Evolutionary conservation across 2,113 vertebrate genomes (phyloP), one percentile per base, ranked within the genome.

Genomic region (Syngnathus scovelli): DNA sequence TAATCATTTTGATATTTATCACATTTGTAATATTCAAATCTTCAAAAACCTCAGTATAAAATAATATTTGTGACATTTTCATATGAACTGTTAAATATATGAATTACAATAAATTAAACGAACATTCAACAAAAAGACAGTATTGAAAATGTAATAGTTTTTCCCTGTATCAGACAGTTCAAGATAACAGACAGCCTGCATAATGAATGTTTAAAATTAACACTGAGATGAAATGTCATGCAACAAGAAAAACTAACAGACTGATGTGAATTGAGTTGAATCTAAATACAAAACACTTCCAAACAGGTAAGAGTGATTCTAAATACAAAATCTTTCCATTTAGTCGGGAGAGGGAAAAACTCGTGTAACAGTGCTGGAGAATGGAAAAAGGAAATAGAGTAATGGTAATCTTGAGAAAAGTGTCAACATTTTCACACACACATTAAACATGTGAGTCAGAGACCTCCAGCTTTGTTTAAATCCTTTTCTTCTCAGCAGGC

Each of bases 51-150:
- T 56, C 39, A 69, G 67, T 75, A 66, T 10, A 72, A 78, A 88
- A 71, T 51, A 75, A 21, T 62, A 75, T 8, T 39, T 63, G 61
- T 48, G 54, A 68, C 44, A 68, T 44, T 54, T 65, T 65, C 10
- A 70, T 39, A 52, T 64, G 61, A 21, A 68, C 54, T 71, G 43
- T 70, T 71, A 74, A 79, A 85, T 78, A 13, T 8, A 19, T 19
- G 18, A 15, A 75, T 67, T 66, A n/a, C 51, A 85, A 81, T 76
- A 83, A 82, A 70, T 78, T 61, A 78, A 77, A 74, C 6, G 21
- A 77, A 63, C 19, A 66, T 70, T 54, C 18, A 59, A 77, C 69
- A 65, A 46, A 33, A 70, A 7, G 10, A 70, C 33, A 61, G 7
- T n/a, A 9, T 62, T 10, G 19, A 61, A 64, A 78, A 79, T 51